Percentiles rank a stretch among this genome's conserved stretches.
Conservation (phyloP, 2,797 vertebrate genomes). For the Vultur gryphus region DNA sequence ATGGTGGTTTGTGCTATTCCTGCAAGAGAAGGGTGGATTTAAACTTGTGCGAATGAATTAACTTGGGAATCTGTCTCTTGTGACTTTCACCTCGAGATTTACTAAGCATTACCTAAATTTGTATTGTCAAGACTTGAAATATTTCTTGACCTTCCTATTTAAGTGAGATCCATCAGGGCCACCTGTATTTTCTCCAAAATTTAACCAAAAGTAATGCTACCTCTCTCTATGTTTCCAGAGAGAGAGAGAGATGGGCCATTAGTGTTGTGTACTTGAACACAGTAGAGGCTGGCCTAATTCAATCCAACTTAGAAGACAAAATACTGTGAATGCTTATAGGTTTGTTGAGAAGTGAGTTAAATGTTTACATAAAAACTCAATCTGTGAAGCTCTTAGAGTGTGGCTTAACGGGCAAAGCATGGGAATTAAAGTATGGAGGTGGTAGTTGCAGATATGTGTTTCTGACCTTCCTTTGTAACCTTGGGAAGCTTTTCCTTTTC, state of each 20-base stretch:
- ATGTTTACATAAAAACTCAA: not conserved
- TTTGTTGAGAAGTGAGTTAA: not conserved
- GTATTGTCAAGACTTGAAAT: not conserved
- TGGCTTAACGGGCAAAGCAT: not conserved
- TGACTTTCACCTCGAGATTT: not conserved
- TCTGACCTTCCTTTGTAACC: constrained; percentile 30
- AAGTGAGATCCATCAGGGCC: not conserved
- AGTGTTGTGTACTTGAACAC: not conserved
- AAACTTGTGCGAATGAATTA: not conserved
- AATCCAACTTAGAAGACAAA: not conserved
- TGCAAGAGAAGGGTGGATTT: not conserved
- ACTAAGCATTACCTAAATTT: not conserved
- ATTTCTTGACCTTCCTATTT: not conserved
- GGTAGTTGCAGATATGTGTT: not conserved
- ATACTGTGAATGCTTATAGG: not conserved
- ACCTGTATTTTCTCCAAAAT: not conserved
- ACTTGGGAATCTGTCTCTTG: not conserved
- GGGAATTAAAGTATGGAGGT: not conserved
- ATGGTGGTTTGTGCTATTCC: not conserved
- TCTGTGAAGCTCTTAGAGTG: not conserved
- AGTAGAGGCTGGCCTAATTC: not conserved
- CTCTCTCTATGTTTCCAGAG: not conserved
- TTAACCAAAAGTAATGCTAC: not conserved
- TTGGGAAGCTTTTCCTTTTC: not conserved
- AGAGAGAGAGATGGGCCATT: not conserved